These are phyloP conservation scores for Brachylomia viminalis DNA, from an alignment of 2,888 invertebrate species.

Conservation along the genomic window DNA sequence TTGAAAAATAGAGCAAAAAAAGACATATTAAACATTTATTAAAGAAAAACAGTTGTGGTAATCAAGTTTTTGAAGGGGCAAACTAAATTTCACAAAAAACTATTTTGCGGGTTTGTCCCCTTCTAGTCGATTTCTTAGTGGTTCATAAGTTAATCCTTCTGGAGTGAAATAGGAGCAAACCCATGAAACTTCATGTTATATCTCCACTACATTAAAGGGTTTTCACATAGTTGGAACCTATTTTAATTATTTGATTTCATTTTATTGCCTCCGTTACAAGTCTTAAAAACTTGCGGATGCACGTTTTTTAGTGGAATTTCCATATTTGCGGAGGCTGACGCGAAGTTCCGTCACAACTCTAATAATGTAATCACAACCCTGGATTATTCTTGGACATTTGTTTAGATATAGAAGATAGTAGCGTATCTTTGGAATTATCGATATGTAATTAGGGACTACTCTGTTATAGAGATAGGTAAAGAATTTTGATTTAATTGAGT, in stretches of 20 bases:
- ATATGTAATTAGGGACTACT: constrained; percentile 31
- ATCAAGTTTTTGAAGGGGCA: rapidly evolving
- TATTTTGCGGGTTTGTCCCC: background rate
- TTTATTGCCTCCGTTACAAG: background rate
- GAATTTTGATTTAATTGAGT: background rate
- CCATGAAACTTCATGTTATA: background rate
- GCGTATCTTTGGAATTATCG: constrained; percentile 21
- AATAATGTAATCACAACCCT: constrained; percentile 46
- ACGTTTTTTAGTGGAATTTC: background rate
- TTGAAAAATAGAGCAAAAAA: background rate
- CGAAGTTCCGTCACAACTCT: background rate
- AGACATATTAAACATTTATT: background rate
- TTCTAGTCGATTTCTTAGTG: background rate
- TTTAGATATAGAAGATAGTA: constrained; percentile 47
- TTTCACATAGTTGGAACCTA: background rate
- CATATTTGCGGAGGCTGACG: background rate
- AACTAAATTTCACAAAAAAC: background rate
- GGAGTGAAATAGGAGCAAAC: background rate
- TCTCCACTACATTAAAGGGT: background rate
- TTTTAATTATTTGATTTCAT: background rate
- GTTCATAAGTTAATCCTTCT: background rate
- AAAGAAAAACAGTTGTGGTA: background rate
- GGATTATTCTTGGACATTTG: constrained; percentile 47
- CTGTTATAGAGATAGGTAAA: background rate
- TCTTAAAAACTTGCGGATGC: background rate